phyloP scores from a whole-genome alignment of 2,888 invertebrate species.

The Cosmia pyralina region DNA sequence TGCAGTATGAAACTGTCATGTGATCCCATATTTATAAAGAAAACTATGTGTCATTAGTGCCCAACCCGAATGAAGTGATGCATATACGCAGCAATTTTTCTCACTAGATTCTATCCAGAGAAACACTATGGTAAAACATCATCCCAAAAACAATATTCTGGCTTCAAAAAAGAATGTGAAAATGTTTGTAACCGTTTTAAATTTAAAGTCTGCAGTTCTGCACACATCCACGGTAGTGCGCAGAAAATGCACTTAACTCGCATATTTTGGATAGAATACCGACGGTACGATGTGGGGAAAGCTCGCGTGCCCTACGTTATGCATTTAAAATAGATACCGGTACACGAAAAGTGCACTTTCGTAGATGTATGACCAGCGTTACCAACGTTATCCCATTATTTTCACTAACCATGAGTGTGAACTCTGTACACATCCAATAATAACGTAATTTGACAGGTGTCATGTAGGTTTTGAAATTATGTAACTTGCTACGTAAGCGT shows the following conservation, averaged over 20 bases:
- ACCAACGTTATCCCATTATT: neutral
- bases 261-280: slow-evolving; percentile 28
- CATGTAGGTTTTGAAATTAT: neutral
- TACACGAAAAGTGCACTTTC: slow-evolving; percentile 24
- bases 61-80: neutral
- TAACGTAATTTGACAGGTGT: neutral
- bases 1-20: neutral
- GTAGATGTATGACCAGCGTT: slow-evolving; percentile 13
- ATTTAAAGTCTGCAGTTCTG: slow-evolving; percentile 10
- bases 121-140: neutral
- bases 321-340: slow-evolving; percentile 48
- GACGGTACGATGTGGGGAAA: slow-evolving; percentile 11
- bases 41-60: neutral
- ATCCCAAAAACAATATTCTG: slow-evolving; percentile 9
- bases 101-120: neutral
- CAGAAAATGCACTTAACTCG: slow-evolving; percentile 37
- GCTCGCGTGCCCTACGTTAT: slow-evolving; percentile 25
- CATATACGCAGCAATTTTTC: neutral
- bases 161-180: neutral
- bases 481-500: neutral
- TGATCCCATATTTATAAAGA: neutral
- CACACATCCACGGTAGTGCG: slow-evolving; percentile 13
- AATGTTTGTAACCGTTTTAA: slow-evolving; percentile 20
- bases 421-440: too few relatives aligned
- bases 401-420: neutral